Evolutionary conservation across 23 tunicate species (phyloP), one percentile per base, ranked within the genome.

Genomic region (Botrylloides violaceus): DNA sequence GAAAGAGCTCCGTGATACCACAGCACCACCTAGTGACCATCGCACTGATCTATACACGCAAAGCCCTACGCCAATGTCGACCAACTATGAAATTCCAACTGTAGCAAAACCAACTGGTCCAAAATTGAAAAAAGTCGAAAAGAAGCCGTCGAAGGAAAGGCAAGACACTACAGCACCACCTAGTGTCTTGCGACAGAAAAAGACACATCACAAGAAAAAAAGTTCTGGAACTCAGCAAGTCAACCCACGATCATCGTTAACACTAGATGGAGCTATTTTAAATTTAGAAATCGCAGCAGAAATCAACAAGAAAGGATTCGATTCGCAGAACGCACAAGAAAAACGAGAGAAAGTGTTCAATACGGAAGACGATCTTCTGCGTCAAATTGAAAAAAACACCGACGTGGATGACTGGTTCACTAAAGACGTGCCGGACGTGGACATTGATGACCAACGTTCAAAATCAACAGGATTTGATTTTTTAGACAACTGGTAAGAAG

Each of bases 261-360:
- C 70, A 29, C 70, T 63, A 29, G 70, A 63, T 9, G 70, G 70
- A 31, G 70, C 70, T 63, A 63, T 63, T 19, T 21, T 15, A 3
- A 63, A 63, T 63, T 34, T 63, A 22, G 70, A 63, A 63, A 63
- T 63, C 29, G 70, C 70, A 3, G 70, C 70, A 3, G 70, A 63
- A 63, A 29, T 63, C 33, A 63, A 63, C 35, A 31, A 34, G 7
- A 4, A 31, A 63, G 35, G 33, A 4, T 3, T 63, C 4, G 3
- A 28, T 23, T 58, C 62, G 23, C 29, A 58, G 9, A 5, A 58
- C 23, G 7, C 64, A 6, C 4, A 27, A 33, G 29, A 19, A 25
- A 27, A 31, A 28, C 4, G 9, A 33, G 70, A 31, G 34, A 63
- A 31, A 29, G 70, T 63, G 4, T 63, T 63, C 35, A 33, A 33